Base-by-base conservation (phyloP, 2,797 vertebrate genomes). In the Lepilemur septentrionalis region DNA sequence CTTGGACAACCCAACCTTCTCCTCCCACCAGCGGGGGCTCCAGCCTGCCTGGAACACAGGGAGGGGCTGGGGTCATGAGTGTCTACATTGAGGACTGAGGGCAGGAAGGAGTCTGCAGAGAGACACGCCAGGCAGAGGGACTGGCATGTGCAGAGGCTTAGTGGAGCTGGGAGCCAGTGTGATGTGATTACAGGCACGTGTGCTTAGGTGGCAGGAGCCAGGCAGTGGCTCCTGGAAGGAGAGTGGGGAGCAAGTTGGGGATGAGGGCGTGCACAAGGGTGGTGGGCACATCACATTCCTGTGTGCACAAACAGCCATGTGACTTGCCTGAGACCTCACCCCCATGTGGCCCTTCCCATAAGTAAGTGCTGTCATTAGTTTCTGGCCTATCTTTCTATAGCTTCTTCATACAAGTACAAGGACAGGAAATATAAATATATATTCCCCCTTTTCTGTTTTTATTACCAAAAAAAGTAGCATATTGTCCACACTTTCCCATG, bases 261-360 rank as follows among this genome's bases (percentile, higher is more conserved):
- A 43, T 46, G 30, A 70, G 32, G n/a, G 50, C 35, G 32, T n/a
- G 18, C 12, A 23, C 30, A 46, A 57, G 83, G 6, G 59, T 41
- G 23, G 7, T 2, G 7, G 38, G 48, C 38, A n/a, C 69, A 76
- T 25, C 15, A 12, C 35, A 70, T 41, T 14, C 46, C 12, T 0
- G 2, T 46, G 32, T 55, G 46, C 76, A 70, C 30, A 93, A 84
- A 73, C 35, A 79, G 35, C 28, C 43, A 30, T 0, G 8, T 20
- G 52, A 65, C 32, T 46, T n/a, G 6, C 15, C 14, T 48, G 23
- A 22, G 8, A 2, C 2, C 25, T 32, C 3, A 0, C 20, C 41
- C 5, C 8, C 1, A 0, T 3, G 9, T 2, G 4, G 3, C 50
- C 35, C 69, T 23, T 75, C 55, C 57, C 25, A 4, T 7, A 81